Evolutionary conservation across 2,888 invertebrate species (phyloP).

Genomic region (Ormyrus nitidulus): DNA sequence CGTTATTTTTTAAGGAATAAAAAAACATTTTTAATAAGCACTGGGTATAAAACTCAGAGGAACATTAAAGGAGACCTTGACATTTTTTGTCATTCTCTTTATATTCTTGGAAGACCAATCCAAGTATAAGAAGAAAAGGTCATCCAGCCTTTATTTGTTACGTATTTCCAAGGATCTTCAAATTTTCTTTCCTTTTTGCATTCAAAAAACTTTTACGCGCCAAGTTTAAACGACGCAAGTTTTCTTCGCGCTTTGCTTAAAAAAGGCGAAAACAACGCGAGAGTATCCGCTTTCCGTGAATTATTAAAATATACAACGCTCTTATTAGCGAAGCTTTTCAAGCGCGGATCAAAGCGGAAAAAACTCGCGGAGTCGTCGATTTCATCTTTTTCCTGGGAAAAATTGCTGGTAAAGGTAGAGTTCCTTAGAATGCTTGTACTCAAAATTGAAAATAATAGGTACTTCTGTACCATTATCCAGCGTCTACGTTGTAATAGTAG

Average conservation of each 20-base stretch:
- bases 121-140: not conserved
- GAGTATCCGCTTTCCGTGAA: not conserved
- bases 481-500: too few species aligned
- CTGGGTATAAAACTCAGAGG: not conserved
- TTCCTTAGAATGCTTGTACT: too few species aligned
- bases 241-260: constrained; percentile 21
- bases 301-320: not conserved
- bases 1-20: too few species aligned
- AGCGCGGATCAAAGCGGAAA: too few species aligned
- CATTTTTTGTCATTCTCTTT: constrained; percentile 3
- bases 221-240: constrained; percentile 51
- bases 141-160: not conserved
- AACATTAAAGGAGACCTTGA: constrained; percentile 1
- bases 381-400: too few species aligned
- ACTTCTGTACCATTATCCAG: too few species aligned
- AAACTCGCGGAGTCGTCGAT: too few species aligned
- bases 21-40: not conserved
- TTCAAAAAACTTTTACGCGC: constrained; percentile 38
- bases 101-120: constrained; percentile 14
- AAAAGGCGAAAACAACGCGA: too few species aligned
- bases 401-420: too few species aligned
- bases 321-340: not conserved
- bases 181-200: constrained; percentile 29
- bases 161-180: constrained; percentile 41
- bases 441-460: too few species aligned